A percentile compares a stretch with the other conserved stretches of the same genome.
Evolutionary conservation across 92 coral and sea anemone genomes (phyloP).

Genomic region (Chrysogorgia sp.): DNA sequence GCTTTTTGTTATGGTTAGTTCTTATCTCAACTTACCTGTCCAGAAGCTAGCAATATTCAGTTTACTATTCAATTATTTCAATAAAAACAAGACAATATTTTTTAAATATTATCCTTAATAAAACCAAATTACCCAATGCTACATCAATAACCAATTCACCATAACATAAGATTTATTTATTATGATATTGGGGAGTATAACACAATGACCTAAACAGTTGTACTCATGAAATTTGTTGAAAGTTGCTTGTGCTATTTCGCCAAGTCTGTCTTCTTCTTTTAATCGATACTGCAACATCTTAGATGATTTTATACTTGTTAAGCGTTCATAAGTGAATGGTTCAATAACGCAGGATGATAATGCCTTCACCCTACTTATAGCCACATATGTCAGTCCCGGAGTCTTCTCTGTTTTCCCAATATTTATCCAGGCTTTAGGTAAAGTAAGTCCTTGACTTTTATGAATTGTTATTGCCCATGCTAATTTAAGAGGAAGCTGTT

Average conservation of each 20-base stretch:
- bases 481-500: constrained; percentile 64
- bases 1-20: no score
- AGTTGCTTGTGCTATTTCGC: constrained; percentile 10
- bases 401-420: constrained; percentile 68
- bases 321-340: constrained; percentile 25
- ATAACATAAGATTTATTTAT: no score
- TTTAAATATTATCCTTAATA: no score
- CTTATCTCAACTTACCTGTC: no score
- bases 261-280: constrained; percentile 59
- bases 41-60: no score
- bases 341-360: constrained; percentile 57
- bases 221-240: not conserved
- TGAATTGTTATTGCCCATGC: constrained; percentile 70
- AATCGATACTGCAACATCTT: constrained; percentile 61
- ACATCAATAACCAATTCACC: no score
- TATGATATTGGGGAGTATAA: no score
- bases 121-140: no score
- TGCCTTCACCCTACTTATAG: constrained; percentile 61
- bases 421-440: constrained; percentile 55
- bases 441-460: no score
- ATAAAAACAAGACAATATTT: no score
- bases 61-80: no score
- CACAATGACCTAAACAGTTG: no score
- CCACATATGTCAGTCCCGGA: constrained; percentile 70
- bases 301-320: constrained; percentile 65